Evolutionary conservation across 2,888 invertebrate genomes (phyloP), one percentile per base, ranked within the genome.

Genomic region (Strigamia maritima): DNA sequence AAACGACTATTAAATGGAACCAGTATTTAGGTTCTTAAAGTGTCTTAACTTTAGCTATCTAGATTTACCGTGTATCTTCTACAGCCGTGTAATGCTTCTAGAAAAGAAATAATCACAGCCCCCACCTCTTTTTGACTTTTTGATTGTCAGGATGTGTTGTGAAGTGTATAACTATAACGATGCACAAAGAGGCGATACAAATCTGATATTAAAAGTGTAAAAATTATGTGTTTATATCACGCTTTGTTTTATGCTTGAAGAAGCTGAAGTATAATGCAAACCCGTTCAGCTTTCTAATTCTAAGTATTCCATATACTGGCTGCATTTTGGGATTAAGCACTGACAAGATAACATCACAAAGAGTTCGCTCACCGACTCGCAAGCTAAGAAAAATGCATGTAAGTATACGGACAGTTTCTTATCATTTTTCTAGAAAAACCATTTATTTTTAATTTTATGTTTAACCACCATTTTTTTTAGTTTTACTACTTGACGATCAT

Each of bases 211-310:
- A 14, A 19, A 60, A 24, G 60, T 60, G 60, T 60, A 19, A 60
- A 19, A 60, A 60, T 22, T 6, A 60, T 60, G 60, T 10, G 10
- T 60, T 24, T 60, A 2, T 3, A 8, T 22, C 60, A 6, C 60
- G 8, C 24, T 10, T 16, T 2, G 24, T 60, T 22, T 24, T 19
- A 60, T 4, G 60, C 22, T 60, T 12, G n/a, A 24, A 60, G 22
- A 2, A 60, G 6, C 19, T 1, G n/a, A 19, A 10, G 2, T 60
- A 19, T 3, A 60, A 60, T 22, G 22, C 60, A 19, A 60, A 19
- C 8, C 60, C 60, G 60, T 60, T 60, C 60, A 60, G 60, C 60
- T 60, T 60, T 60, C 60, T 60, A 60, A 60, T 60, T 60, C 19
- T 24, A n/a, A n/a, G n/a, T n/a, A 10, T 60, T 24, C 1, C 8